Evolutionary conservation across 2,797 vertebrate genomes (phyloP), one percentile per base, ranked within the genome.

Genomic region (Urophycis tenuis): DNA sequence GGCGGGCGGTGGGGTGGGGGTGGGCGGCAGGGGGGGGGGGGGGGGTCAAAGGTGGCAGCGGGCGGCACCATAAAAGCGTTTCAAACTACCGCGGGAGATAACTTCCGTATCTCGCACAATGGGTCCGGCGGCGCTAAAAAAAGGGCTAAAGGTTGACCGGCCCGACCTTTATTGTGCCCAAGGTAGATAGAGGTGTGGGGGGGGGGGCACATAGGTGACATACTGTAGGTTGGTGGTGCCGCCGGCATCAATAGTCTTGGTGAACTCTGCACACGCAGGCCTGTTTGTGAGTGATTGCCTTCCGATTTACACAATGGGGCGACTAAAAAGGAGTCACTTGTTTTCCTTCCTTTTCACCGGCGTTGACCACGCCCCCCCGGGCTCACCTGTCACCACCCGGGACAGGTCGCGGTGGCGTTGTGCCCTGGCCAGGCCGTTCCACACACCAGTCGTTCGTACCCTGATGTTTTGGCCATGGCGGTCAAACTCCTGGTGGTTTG

Each of bases 131-230:
- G 77, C 78, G 75, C 77, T 80, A 79, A 81, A 75, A 81, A 75
- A 87, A 83, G 84, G 88, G 90, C 78, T 88, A 91, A 92, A 91
- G 90, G 90, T 91, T 80, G 81, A 79, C 79, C 31, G 9, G 79
- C 80, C 76, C 45, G 0, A 73, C 72, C 82, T 91, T 92, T 90
- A 91, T 71, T 53, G 72, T 75, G 30, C 77, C 72, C 71, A 53
- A n/a, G 11, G 53, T 25, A 64, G 53, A 64, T 29, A 64, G 53
- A 64, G n/a, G 10, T 7, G 53, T 64, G 7, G 53, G 53, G 53
- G 9, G n/a, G 53, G 11, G 53, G 53, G 53, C 9, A 64, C 53
- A n/a, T n/a, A n/a, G 25, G 15, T 12, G 53, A 29, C 53, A 29
- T 3, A 25, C n/a, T n/a, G n/a, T n/a, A n/a, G n/a, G n/a, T n/a